These are phyloP conservation scores for Rattus rattus DNA, from an alignment of 2,113 vertebrate species.

Conservation along the genomic window DNA sequence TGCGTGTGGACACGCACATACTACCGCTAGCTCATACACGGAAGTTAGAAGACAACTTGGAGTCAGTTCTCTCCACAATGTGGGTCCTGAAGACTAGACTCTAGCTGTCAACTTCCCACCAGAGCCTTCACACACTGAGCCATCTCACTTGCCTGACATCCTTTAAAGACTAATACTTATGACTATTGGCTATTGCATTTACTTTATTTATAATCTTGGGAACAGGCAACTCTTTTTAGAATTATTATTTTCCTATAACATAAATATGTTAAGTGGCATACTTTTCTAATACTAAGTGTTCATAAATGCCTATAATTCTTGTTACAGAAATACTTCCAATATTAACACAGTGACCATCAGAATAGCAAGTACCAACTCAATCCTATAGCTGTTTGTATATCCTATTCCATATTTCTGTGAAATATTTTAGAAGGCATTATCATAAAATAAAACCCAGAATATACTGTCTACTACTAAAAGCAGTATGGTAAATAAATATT, in stretches of 20 bases:
- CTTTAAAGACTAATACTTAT: not conserved
- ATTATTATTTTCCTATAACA: not conserved
- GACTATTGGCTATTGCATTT: not conserved
- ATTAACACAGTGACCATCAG: constrained; percentile 19
- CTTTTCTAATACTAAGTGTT: not conserved
- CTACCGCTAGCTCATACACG: not conserved
- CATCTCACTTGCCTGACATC: not conserved
- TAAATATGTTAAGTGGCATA: not conserved
- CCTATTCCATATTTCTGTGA: constrained; percentile 1
- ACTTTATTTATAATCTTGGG: constrained; percentile 17
- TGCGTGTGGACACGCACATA: not conserved
- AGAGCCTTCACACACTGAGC: not conserved
- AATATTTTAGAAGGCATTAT: constrained; percentile 24
- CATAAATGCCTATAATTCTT: not conserved
- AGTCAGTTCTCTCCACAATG: not conserved
- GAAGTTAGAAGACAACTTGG: not conserved
- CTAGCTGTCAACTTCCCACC: not conserved
- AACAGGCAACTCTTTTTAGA: not conserved
- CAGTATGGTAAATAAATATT: not conserved
- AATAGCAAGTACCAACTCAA: not conserved
- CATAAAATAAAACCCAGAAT: constrained; percentile 39
- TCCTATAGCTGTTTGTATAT: not conserved
- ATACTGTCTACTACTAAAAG: constrained; percentile 13
- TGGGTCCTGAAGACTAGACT: not conserved
- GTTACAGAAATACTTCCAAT: constrained; percentile 37